Base-by-base conservation (phyloP, 2,113 vertebrate species). In the Chionodraco myersi region DNA sequence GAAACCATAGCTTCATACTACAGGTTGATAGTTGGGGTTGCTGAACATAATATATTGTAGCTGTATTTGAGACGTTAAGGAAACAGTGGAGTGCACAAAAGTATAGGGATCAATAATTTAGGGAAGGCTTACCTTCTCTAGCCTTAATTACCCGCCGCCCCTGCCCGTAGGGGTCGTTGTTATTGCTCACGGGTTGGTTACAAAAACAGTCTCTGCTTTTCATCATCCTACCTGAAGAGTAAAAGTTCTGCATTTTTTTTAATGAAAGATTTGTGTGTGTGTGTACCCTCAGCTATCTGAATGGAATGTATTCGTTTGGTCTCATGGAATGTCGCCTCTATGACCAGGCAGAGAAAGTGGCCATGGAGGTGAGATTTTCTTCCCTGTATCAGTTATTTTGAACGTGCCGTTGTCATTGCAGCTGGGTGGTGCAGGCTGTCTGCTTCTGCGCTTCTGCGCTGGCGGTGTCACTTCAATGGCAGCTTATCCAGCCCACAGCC, bases 251-350 rank as follows among this genome's bases (percentile, higher is more conserved):
- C 21, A 15, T 23, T 7, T 36, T 36, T 72, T 70, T 1, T 77
- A 49, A 59, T 49, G 5, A 67, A 3, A 1, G 0, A 41, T 44
- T 48, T 62, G 0, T 63, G 53, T 75, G 30, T 41, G 36, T 41
- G 36, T 41, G 6, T 41, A 10, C 2, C 41, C 36, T 52, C 63
- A 99, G 98, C 82, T 98, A 97, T 0, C 94, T 99, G 72, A 98
- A 98, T 75, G 97, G 97, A 72, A 89, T 96, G 21, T 97, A 97
- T 62, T 92, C 98, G 13, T 99, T 99, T 30, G 98, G 98, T 41
- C 91, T 99, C 4, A 85, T 98, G 89, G 98, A 99, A 92, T 97
- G 96, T 67, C 95, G 91, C 79, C 83, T 94, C 52, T 98, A 97
- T 0, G 96, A 97, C 77, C 93, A 92, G 88, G 98, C 97, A 34